These are phyloP conservation scores for Harpegnathos saltator DNA, from an alignment of 1,140 invertebrate species.

Conservation along the genomic window DNA sequence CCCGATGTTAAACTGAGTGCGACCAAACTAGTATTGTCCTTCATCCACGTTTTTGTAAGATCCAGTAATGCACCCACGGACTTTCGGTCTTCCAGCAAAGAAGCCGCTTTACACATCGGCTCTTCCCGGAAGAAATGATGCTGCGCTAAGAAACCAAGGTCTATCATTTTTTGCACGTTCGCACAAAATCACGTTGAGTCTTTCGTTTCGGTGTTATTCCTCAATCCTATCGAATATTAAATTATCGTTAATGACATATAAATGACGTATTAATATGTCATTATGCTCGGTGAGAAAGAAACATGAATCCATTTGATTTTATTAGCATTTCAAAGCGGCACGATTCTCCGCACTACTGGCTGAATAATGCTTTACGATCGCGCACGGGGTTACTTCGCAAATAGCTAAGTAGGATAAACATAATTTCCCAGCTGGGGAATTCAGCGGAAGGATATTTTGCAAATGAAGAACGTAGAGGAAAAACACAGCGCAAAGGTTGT, in stretches of 20 bases:
- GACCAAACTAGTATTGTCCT: slow-evolving; percentile 85
- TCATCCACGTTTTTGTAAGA: slow-evolving; percentile 86
- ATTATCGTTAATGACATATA: background rate
- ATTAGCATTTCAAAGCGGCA: background rate
- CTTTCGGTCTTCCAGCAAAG: slow-evolving; percentile 85
- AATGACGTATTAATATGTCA: too few species aligned
- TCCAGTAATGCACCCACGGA: slow-evolving; percentile 86
- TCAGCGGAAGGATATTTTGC: background rate
- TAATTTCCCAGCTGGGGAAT: background rate
- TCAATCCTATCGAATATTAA: background rate
- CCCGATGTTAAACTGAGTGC: too few species aligned
- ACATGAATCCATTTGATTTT: background rate
- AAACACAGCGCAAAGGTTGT: slow-evolving; percentile 37
- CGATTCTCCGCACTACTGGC: background rate
- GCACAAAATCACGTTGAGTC: background rate
- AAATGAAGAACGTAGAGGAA: background rate
- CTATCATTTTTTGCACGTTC: background rate
- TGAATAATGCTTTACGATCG: background rate
- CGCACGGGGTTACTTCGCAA: background rate
- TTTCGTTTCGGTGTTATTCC: slow-evolving; percentile 1
- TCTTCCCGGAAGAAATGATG: slow-evolving; percentile 86
- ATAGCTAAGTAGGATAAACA: background rate
- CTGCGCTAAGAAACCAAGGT: slow-evolving; percentile 68
- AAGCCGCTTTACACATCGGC: slow-evolving; percentile 82
- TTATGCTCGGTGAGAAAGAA: too few species aligned